Evolutionary conservation across 2,888 invertebrate genomes (phyloP).

Genomic region (Smittia sp.): DNA sequence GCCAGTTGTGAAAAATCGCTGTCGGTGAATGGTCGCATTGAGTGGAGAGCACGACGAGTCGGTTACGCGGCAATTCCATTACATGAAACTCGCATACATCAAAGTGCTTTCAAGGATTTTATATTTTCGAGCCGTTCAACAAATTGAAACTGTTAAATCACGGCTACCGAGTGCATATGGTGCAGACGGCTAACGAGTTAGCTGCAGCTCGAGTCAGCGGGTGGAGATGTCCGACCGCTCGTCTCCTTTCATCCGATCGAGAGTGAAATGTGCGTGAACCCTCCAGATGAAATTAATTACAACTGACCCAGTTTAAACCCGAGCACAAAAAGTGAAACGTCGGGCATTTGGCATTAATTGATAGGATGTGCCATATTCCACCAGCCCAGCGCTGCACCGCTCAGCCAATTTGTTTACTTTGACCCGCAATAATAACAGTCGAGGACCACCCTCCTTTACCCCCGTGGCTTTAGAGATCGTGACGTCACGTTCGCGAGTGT

Average conservation of each 20-base stretch:
- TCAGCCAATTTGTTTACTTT: background rate
- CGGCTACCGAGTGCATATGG: background rate
- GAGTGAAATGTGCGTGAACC: background rate
- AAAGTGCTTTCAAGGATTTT: constrained; percentile 38
- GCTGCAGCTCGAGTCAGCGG: background rate
- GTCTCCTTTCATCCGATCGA: too few species aligned
- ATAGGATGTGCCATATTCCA: background rate
- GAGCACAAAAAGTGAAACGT: background rate
- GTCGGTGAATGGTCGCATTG: constrained; percentile 26
- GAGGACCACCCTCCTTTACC: background rate
- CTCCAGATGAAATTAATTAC: background rate
- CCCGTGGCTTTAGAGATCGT: background rate
- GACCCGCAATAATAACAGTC: background rate
- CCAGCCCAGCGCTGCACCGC: background rate
- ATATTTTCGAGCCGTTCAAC: background rate
- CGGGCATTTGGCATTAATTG: background rate
- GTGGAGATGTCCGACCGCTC: background rate
- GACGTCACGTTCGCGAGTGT: constrained; percentile 8
- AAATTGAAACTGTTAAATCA: background rate
- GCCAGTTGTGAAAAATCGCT: constrained; percentile 29
- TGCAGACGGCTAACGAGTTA: background rate
- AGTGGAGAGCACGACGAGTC: background rate
- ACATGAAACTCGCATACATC: constrained; percentile 20
- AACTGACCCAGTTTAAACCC: background rate
- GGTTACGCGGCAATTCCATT: background rate